phyloP scores from a whole-genome alignment of 2,888 invertebrate species.

The Crepidodera aurea region DNA sequence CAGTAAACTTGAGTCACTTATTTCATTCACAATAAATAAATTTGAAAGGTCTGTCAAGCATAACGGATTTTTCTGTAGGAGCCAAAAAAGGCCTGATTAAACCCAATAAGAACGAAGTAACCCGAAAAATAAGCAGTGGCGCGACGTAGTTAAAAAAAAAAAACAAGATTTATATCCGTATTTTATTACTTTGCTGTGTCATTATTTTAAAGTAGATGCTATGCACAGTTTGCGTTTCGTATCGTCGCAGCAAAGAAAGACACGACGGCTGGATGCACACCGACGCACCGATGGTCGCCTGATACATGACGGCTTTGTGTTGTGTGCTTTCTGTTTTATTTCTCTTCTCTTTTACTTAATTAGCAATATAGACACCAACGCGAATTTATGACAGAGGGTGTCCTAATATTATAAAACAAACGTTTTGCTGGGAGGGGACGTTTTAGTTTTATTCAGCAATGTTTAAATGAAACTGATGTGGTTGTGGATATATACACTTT shows the following conservation, averaged over 20 bases:
- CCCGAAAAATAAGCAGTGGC: background rate
- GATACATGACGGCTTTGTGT: constrained; percentile 45
- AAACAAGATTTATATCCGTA: constrained; percentile 42
- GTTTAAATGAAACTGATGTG: too few species aligned
- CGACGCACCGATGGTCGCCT: constrained; percentile 49
- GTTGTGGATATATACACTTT: too few species aligned
- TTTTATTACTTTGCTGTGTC: constrained; percentile 44
- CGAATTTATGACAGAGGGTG: background rate
- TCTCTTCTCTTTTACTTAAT: constrained; percentile 17
- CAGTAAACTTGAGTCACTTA: too few species aligned
- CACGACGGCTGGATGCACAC: constrained; percentile 43
- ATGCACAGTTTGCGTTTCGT: constrained; percentile 50
- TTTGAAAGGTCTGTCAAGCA: too few species aligned
- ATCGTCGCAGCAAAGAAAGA: constrained; percentile 44
- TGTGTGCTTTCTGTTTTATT: constrained; percentile 14
- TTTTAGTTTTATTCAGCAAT: too few species aligned
- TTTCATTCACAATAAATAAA: too few species aligned
- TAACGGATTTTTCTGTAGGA: too few species aligned
- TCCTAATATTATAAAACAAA: too few species aligned
- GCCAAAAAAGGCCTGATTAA: background rate
- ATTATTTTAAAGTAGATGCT: constrained; percentile 50
- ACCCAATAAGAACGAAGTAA: background rate
- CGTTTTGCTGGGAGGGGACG: background rate
- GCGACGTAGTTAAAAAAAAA: constrained; percentile 4
- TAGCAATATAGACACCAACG: background rate